Percentiles rank a stretch among this genome's conserved stretches.
phyloP scores from a whole-genome alignment of 2,113 vertebrate species.

The Microtus ochrogaster region DNA sequence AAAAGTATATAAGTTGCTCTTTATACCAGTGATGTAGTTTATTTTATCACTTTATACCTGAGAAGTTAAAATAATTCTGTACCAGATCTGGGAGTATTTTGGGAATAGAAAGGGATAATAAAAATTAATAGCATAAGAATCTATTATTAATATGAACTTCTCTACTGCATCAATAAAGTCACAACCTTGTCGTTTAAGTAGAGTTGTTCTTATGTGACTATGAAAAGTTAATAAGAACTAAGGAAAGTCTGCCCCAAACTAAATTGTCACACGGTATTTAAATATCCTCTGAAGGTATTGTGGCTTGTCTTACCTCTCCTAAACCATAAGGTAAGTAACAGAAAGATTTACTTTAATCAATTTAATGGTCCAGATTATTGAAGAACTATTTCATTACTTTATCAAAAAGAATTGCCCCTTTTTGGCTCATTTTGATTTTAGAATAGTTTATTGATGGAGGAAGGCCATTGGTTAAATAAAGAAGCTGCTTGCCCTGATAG shows the following conservation, averaged over 20 bases:
- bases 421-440: not conserved
- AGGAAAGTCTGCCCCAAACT: not conserved
- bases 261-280: not conserved
- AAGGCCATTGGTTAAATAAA: too few species aligned
- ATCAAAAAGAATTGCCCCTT: not conserved
- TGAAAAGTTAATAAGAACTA: not conserved
- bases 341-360: not conserved
- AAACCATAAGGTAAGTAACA: not conserved
- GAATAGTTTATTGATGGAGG: not conserved
- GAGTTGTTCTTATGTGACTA: not conserved
- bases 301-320: not conserved
- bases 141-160: not conserved
- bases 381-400: not conserved
- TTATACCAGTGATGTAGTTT: not conserved
- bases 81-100: too few species aligned
- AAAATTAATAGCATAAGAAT: not conserved
- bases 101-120: not conserved
- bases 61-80: not conserved
- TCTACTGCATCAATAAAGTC: not conserved
- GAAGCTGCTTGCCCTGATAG: too few species aligned
- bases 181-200: not conserved
- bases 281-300: not conserved
- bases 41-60: not conserved
- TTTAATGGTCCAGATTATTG: not conserved
- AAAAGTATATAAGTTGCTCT: not conserved